phyloP scores from a whole-genome alignment of 35 echinoderm and acorn worm species.

The Chiridota heheva region DNA sequence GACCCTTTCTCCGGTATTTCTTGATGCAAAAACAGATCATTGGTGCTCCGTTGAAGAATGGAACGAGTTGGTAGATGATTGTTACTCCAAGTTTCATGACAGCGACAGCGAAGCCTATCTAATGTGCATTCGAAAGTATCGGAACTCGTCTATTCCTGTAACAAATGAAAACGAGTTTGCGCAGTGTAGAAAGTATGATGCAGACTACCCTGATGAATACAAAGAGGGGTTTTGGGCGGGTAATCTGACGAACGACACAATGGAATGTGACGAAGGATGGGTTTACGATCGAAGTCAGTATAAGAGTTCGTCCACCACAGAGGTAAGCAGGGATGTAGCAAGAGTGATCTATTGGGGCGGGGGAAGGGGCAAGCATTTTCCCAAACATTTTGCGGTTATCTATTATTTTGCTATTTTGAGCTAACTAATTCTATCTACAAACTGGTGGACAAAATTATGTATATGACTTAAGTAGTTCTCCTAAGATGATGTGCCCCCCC shows the following conservation, averaged over 20 bases:
- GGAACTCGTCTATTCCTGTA: slow-evolving; percentile 27
- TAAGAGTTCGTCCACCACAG: slow-evolving; percentile 21
- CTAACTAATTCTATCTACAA: no score
- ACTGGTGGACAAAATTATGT: no score
- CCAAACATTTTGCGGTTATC: no score
- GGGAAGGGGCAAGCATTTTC: no score
- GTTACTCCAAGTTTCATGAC: slow-evolving; percentile 5
- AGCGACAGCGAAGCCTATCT: slow-evolving; percentile 1
- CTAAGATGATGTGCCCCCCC: no score
- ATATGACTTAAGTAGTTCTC: no score
- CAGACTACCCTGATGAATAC: slow-evolving; percentile 11
- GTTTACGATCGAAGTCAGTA: slow-evolving; percentile 58
- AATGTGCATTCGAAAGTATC: slow-evolving; percentile 4
- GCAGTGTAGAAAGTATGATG: slow-evolving; percentile 18
- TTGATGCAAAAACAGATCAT: slow-evolving; percentile 37
- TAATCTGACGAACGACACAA: neutral
- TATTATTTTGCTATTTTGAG: no score
- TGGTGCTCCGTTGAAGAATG: slow-evolving; percentile 47
- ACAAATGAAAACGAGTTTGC: slow-evolving; percentile 17
- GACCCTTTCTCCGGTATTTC: slow-evolving; percentile 27
- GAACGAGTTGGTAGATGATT: slow-evolving; percentile 2
- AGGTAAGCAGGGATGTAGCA: no score
- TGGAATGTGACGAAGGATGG: slow-evolving; percentile 55
- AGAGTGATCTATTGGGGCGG: no score
- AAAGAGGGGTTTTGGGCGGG: slow-evolving; percentile 5